Evolutionary conservation across 2,113 vertebrate genomes (phyloP), one percentile per base, ranked within the genome.

Genomic region (Nothocercus julius): DNA sequence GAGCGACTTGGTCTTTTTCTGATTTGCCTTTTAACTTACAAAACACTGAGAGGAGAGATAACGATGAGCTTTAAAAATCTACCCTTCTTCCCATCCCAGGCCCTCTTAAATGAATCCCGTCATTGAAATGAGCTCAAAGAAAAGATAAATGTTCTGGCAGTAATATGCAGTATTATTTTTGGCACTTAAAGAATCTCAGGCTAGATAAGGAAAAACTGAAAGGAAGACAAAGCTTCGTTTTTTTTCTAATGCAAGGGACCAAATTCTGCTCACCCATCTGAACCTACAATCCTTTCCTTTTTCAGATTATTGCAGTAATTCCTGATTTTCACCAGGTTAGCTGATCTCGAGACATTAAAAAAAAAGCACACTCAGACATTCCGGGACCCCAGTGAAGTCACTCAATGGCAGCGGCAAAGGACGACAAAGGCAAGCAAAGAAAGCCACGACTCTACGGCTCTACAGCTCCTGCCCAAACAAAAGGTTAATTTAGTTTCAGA

Each of bases 111-210:
- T 82, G 93, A 95, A 87, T 94, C 87, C 19, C 32, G 61, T 85
- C 62, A 83, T 89, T 89, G 78, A 94, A 87, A 92, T 58, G 82
- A 95, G 82, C 95, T 93, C 67, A 68, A 91, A 85, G 84, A 25
- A 34, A 82, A 95, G 93, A 97, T 94, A 91, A 95, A 90, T 85
- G 56, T 85, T 87, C 93, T 97, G 96, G 88, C 93, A 96, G 82
- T 70, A 94, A 76, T 82, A 95, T 90, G 85, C 85, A 95, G 59
- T 95, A 96, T 96, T 96, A 91, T 96, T 97, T 95, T 94, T 97
- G 96, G 92, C 95, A 81, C 64, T 90, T 38, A 54, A 89, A 95
- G 90, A 95, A 88, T 85, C 95, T 97, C 90, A 89, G 53, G 85
- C 56, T 83, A 96, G 96, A 97, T 96, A 92, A 89, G 84, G 64